Conservation (phyloP, 2,888 invertebrate genomes). For the Stenurella melanura region DNA sequence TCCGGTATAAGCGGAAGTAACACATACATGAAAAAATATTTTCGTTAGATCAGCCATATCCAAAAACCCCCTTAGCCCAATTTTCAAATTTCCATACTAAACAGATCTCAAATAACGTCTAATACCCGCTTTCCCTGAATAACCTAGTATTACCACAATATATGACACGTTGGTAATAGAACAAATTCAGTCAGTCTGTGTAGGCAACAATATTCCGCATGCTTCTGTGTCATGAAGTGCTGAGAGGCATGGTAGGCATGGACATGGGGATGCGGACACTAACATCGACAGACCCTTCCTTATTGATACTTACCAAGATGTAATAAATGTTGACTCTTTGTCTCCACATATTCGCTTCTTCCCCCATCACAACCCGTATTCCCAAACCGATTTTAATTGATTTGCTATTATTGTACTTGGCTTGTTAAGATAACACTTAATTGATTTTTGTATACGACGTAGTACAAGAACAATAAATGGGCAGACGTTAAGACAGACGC, state of each 20-base stretch:
- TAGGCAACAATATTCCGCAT: background rate
- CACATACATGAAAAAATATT: no score
- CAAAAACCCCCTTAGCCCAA: no score
- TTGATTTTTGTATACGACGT: slow-evolving; percentile 45
- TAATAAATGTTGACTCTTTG: slow-evolving; percentile 57
- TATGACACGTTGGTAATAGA: background rate
- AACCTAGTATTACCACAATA: no score
- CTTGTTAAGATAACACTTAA: slow-evolving; percentile 49
- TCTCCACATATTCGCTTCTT: slow-evolving; percentile 47
- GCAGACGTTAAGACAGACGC: background rate
- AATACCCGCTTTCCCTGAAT: no score
- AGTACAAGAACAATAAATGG: background rate
- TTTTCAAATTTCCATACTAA: no score
- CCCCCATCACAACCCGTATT: slow-evolving; percentile 30
- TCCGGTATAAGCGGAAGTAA: no score
- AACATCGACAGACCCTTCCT: slow-evolving; percentile 52
- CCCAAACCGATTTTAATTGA: slow-evolving; percentile 52
- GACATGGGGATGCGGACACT: slow-evolving; percentile 46
- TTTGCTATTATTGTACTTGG: slow-evolving; percentile 48
- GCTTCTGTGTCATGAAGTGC: slow-evolving; percentile 30
- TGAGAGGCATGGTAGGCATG: slow-evolving; percentile 34
- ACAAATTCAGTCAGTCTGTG: background rate
- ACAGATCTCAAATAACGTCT: no score
- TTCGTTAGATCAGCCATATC: no score
- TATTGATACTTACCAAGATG: slow-evolving; percentile 53